A percentile compares a stretch with the other conserved stretches of the same genome.
phyloP scores from a whole-genome alignment of 1,140 invertebrate genomes.

The Ceratina australensis region DNA sequence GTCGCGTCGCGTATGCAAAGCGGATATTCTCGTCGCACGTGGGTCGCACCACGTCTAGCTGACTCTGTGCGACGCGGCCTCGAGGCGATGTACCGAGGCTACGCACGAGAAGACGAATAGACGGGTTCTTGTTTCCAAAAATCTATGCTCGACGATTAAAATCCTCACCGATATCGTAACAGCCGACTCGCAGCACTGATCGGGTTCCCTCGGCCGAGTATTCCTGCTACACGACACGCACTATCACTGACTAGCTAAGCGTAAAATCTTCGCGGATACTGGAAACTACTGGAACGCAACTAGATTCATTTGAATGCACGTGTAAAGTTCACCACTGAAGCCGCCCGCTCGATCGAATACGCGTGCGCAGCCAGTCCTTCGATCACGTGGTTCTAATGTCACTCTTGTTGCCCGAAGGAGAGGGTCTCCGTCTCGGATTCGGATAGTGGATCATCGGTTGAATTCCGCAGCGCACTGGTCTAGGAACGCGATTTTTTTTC shows the following conservation, averaged over 20 bases:
- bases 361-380: conserved; percentile 15
- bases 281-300: conserved; percentile 43
- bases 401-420: conserved; percentile 15
- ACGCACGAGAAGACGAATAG: no score
- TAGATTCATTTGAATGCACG: conserved; percentile 47
- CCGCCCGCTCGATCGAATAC: conserved; percentile 22
- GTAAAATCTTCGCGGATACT: conserved; percentile 40
- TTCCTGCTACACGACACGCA: not conserved
- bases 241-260: not conserved
- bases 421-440: not conserved
- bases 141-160: no score
- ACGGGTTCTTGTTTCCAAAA: no score
- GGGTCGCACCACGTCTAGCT: not conserved
- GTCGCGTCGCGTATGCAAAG: conserved; percentile 37
- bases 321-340: conserved; percentile 36
- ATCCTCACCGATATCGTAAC: conserved; percentile 17
- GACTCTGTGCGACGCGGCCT: no score
- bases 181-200: not conserved
- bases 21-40: conserved; percentile 38
- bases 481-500: no score
- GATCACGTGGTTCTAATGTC: conserved; percentile 40
- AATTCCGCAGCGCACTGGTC: no score
- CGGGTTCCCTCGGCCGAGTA: not conserved
- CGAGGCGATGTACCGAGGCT: no score
- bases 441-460: not conserved